Conservation (phyloP, 2,888 invertebrate genomes). For the Drosophila rubida region DNA sequence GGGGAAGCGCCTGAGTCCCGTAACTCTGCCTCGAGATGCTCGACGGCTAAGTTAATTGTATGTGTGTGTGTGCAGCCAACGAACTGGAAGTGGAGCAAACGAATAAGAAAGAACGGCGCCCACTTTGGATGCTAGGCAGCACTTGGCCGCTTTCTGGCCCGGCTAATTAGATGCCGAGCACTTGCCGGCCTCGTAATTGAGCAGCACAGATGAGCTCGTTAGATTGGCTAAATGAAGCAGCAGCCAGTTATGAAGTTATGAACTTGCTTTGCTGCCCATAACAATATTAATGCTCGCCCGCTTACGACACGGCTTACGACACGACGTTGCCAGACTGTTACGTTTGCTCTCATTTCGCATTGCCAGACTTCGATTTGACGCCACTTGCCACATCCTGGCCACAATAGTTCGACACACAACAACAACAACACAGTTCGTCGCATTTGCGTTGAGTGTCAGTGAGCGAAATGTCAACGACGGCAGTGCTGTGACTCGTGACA, state of each 20-base stretch:
- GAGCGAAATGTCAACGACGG: constrained; percentile 17
- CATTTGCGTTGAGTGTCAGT: constrained; percentile 12
- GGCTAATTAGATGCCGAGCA: constrained; percentile 9
- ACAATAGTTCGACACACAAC: too few species aligned
- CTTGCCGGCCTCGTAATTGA: constrained; percentile 8
- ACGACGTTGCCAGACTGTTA: constrained; percentile 6
- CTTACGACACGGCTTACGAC: background rate
- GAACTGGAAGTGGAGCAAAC: constrained; percentile 14
- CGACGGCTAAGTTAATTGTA: constrained; percentile 18
- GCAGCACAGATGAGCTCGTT: constrained; percentile 13
- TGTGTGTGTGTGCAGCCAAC: constrained; percentile 17
- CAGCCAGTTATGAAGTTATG: background rate
- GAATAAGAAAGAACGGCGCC: too few species aligned
- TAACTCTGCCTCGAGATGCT: constrained; percentile 7
- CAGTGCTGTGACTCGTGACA: constrained; percentile 58
- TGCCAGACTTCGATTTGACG: constrained; percentile 16
- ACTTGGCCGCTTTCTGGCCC: too few species aligned
- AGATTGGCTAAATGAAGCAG: constrained; percentile 10
- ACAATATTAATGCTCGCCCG: background rate
- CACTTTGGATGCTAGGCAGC: constrained; percentile 5
- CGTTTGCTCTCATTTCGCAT: background rate
- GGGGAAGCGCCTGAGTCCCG: too few species aligned
- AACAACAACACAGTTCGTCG: too few species aligned
- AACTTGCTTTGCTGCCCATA: background rate
- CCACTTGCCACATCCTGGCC: too few species aligned